A percentile compares a stretch with the other conserved stretches of the same genome.
Conservation (phyloP, 35 echinoderm and acorn worm genomes). For the Patiria miniata region DNA sequence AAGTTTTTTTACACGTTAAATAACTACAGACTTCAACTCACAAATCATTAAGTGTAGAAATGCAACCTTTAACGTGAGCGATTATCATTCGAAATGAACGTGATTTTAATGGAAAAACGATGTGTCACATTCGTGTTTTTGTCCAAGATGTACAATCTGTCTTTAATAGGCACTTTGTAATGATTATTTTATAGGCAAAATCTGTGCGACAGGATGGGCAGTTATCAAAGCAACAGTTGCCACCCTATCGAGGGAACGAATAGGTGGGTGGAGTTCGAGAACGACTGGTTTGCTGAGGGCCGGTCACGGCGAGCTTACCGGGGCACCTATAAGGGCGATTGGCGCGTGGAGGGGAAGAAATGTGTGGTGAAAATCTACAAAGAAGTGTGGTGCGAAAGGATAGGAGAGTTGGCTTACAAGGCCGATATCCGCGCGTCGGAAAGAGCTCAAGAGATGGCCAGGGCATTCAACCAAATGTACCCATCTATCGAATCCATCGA, state of each 20-base stretch:
- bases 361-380: slow-evolving; percentile 9
- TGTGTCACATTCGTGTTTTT: too few species aligned
- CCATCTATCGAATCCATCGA: not conserved
- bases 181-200: too few species aligned
- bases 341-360: not conserved
- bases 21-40: too few species aligned
- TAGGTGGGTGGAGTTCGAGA: not conserved
- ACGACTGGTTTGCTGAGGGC: slow-evolving; percentile 8
- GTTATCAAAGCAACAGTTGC: not conserved
- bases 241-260: not conserved
- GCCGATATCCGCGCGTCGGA: not conserved
- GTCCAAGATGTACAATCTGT: too few species aligned
- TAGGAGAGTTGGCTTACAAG: not conserved
- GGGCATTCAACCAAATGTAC: not conserved
- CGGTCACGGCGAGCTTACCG: not conserved
- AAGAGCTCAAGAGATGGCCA: not conserved
- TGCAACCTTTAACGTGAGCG: too few species aligned
- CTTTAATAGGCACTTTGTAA: too few species aligned
- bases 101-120: too few species aligned
- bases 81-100: too few species aligned
- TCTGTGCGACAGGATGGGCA: not conserved
- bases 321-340: not conserved
- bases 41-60: too few species aligned
- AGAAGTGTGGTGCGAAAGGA: not conserved
- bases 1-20: too few species aligned